Evolutionary conservation across 2,797 vertebrate species (phyloP).

Genomic region (Clarias laeviceps): DNA sequence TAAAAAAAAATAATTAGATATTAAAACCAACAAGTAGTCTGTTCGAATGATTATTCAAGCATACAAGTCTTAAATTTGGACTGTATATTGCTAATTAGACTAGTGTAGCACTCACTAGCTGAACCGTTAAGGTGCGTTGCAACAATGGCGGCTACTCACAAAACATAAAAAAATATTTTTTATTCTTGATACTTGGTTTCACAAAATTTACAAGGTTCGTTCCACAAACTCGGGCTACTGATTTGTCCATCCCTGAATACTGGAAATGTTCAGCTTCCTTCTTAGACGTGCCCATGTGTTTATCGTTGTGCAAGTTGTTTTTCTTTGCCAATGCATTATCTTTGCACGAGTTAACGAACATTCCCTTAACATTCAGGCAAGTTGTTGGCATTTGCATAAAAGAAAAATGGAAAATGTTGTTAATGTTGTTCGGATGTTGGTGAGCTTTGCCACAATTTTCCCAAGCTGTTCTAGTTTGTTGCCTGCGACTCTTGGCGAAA

Average conservation of each 20-base stretch:
- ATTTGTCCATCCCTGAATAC: slow-evolving; percentile 28
- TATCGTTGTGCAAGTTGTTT: slow-evolving; percentile 8
- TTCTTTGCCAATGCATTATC: slow-evolving; percentile 17
- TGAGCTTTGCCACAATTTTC: slow-evolving; percentile 17
- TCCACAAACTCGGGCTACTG: background rate
- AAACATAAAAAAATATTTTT: too few relatives aligned
- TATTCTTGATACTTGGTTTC: too few relatives aligned
- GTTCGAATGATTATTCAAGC: too few relatives aligned
- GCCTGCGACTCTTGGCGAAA: slow-evolving; percentile 56
- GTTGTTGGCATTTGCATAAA: background rate
- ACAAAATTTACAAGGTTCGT: too few relatives aligned
- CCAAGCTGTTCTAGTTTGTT: slow-evolving; percentile 49
- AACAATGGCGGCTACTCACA: too few relatives aligned
- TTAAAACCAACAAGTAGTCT: too few relatives aligned
- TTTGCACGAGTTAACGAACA: background rate
- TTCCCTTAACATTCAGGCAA: slow-evolving; percentile 7
- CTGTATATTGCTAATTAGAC: too few relatives aligned
- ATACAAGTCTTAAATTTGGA: too few relatives aligned
- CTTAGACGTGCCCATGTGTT: slow-evolving; percentile 27
- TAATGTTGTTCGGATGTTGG: slow-evolving; percentile 11
- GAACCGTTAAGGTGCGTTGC: too few relatives aligned
- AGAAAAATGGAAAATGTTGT: background rate
- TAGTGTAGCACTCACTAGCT: too few relatives aligned
- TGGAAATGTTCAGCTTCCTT: background rate
- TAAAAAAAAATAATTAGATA: too few relatives aligned